phyloP scores from a whole-genome alignment of 2,113 vertebrate genomes.

The Sterrhoptilus dennistouni region DNA sequence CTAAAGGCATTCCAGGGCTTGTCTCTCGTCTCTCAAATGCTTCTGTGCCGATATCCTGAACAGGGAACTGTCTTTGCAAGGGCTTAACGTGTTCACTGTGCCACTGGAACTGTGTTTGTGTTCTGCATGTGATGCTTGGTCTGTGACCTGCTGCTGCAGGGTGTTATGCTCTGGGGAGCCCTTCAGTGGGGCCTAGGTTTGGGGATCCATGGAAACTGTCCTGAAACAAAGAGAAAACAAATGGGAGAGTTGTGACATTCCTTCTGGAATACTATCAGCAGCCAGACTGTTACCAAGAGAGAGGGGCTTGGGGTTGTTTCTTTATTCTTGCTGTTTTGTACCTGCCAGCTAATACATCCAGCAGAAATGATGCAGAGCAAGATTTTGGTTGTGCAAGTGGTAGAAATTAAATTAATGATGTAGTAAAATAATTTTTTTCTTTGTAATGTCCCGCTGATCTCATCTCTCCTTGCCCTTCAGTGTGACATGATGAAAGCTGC shows the following conservation, averaged over 20 bases:
- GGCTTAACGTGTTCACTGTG: not conserved
- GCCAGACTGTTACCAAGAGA: not conserved
- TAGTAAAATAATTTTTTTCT: not conserved
- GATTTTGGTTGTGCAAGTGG: not conserved
- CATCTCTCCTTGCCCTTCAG: conserved; percentile 8
- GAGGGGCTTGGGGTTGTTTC: not conserved
- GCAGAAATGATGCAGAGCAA: not conserved
- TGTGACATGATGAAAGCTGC: conserved; percentile 41
- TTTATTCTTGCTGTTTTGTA: not conserved
- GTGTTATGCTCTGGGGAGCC: conserved; percentile 1
- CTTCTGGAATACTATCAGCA: conserved; percentile 41
- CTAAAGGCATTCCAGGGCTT: not conserved
- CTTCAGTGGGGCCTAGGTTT: conserved; percentile 43
- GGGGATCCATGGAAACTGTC: conserved; percentile 57
- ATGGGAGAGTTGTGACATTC: conserved; percentile 9
- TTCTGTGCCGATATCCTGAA: not conserved
- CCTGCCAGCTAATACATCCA: not conserved
- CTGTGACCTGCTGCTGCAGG: conserved; percentile 20
- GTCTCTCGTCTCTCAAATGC: not conserved
- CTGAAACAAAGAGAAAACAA: conserved; percentile 69
- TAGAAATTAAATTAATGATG: not conserved
- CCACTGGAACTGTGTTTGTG: not conserved
- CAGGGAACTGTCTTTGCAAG: not conserved
- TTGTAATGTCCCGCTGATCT: not conserved
- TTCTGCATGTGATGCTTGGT: not conserved